phyloP scores from a whole-genome alignment of 2,888 invertebrate species.

The Exephanes ischioxanthus region DNA sequence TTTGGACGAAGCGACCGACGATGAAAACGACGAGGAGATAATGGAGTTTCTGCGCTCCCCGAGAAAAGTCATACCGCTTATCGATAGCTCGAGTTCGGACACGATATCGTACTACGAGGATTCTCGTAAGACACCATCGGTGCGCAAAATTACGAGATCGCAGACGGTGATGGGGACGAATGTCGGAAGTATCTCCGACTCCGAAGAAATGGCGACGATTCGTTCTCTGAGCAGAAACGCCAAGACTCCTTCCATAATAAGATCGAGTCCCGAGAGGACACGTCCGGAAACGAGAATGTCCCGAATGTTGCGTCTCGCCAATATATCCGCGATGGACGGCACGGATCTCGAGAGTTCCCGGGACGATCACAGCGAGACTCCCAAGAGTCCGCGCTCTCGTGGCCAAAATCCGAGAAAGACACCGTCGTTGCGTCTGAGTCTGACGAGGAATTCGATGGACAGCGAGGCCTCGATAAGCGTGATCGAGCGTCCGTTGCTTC shows the following conservation, averaged over 20 bases:
- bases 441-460: neutral
- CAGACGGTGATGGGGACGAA: neutral
- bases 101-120: neutral
- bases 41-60: constrained; percentile 32
- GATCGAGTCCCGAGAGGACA: neutral
- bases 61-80: constrained; percentile 10
- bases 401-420: neutral
- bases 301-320: neutral
- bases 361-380: neutral
- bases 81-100: neutral
- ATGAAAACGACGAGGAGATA: constrained; percentile 59
- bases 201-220: neutral
- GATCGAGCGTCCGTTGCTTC: neutral
- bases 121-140: neutral
- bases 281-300: neutral
- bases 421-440: neutral
- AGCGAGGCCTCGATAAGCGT: neutral
- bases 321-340: neutral
- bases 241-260: neutral
- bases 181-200: neutral
- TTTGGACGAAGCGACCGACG: constrained; percentile 29
- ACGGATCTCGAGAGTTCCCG: neutral
- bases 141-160: neutral
- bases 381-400: constrained; percentile 1
- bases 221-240: neutral